phyloP scores from a whole-genome alignment of 2,888 invertebrate species.

The Caenorhabditis macrosperma region DNA sequence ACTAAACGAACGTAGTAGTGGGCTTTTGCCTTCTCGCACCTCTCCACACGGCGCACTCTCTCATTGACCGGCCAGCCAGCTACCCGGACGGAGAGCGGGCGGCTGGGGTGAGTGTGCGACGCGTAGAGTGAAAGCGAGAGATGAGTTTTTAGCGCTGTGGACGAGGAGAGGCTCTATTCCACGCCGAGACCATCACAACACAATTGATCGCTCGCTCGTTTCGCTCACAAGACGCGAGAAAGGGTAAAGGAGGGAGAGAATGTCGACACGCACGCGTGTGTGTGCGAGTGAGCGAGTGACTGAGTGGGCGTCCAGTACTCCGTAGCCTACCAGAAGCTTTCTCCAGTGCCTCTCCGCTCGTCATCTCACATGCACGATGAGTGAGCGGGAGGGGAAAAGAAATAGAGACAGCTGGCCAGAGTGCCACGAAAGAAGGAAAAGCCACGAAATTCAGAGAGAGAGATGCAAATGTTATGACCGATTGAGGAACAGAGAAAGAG shows the following conservation, averaged over 20 bases:
- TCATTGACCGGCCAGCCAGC: slow-evolving; percentile 34
- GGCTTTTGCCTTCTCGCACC: neutral
- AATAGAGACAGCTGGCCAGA: neutral
- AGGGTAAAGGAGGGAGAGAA: slow-evolving; percentile 5
- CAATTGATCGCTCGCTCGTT: slow-evolving; percentile 28
- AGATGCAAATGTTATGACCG: too few species aligned
- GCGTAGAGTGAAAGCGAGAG: slow-evolving; percentile 32
- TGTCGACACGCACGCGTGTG: slow-evolving; percentile 1
- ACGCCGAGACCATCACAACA: slow-evolving; percentile 32
- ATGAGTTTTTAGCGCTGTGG: slow-evolving; percentile 41
- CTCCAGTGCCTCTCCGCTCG: slow-evolving; percentile 5
- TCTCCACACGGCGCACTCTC: neutral
- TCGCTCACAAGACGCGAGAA: slow-evolving; percentile 16
- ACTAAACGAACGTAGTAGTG: slow-evolving; percentile 30
- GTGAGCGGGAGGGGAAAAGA: slow-evolving; percentile 1
- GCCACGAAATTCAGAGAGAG: too few species aligned
- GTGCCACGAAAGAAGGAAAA: slow-evolving; percentile 4
- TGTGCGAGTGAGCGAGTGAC: slow-evolving; percentile 20
- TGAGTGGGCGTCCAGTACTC: slow-evolving; percentile 39
- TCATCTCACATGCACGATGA: neutral
- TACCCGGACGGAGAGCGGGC: too few species aligned
- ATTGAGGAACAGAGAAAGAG: too few species aligned
- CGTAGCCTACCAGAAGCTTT: slow-evolving; percentile 28
- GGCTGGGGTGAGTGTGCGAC: slow-evolving; percentile 3
- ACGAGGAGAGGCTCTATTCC: slow-evolving; percentile 18